Evolutionary conservation across 2,888 invertebrate species (phyloP), one percentile per base, ranked within the genome.

Genomic region (Chironomus riparius): DNA sequence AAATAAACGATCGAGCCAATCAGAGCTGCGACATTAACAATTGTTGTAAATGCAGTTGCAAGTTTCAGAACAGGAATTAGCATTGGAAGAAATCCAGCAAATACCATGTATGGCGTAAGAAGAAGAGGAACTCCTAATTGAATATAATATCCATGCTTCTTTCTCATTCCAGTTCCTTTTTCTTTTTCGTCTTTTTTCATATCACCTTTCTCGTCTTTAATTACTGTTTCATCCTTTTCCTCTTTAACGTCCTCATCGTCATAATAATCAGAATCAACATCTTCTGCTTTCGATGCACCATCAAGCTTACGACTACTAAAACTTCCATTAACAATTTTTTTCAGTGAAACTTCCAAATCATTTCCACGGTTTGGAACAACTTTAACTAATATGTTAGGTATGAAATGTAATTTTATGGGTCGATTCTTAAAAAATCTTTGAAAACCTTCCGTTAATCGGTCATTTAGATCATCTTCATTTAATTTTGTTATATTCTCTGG

Each of bases 11-110:
- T 78, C 0, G 90, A 89, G 0, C 89, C 88, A 28, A 86, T 84
- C 56, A 91, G 85, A 0, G 90, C 90, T 85, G 90, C 88, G 78
- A 90, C 89, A 81, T 91, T 91, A 69, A 91, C 82, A 81, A 90
- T 85, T 0, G 86, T 86, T 0, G 87, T 87, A 69, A 86, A 85
- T 47, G 89, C 83, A 0, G 89, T 88, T 81, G 88, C 87, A 86
- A 91, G 86, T 81, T 90, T 90, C 15, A 91, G 80, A 0, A 88
- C 88, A 0, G 91, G 91, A 79, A 91, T 81, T 18, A 90, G 81
- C 81, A 91, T 91, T 0, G 91, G 91, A 80, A 91, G 81, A 69
- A 91, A 83, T 12, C 90, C 89, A 0, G 90, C 88, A 85, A 91
- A 85, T 0, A 90, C 80, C 3, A 91, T 85, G 0, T 88, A 89